phyloP scores from a whole-genome alignment of 2,113 vertebrate genomes.

The Melospiza georgiana region DNA sequence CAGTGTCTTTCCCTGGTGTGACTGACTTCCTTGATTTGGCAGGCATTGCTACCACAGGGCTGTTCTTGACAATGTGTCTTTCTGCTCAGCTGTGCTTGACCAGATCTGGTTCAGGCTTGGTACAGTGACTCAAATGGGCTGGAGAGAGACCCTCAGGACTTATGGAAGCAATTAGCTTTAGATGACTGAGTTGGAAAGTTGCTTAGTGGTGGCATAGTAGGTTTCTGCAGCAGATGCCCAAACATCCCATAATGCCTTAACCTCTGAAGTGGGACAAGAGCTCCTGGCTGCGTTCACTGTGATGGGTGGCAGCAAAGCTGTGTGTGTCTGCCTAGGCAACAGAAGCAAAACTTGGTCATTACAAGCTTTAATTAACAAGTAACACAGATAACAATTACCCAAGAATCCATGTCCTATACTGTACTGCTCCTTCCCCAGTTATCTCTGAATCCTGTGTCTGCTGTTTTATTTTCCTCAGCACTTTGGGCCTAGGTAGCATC shows the following conservation, averaged over 20 bases:
- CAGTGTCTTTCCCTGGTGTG: neutral
- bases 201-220: neutral
- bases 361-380: neutral
- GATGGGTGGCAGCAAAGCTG: neutral
- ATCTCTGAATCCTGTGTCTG: neutral
- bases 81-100: neutral
- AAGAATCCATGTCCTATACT: neutral
- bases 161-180: neutral
- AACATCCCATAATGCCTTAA: neutral
- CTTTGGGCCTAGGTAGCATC: neutral
- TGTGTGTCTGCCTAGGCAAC: neutral
- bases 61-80: neutral
- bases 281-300: neutral
- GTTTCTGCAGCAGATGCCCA: neutral
- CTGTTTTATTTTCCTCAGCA: neutral
- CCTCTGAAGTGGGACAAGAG: neutral
- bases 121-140: slow-evolving; percentile 18
- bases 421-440: neutral
- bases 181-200: neutral
- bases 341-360: neutral
- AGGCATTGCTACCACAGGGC: neutral
- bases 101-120: neutral
- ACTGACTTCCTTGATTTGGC: neutral
- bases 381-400: neutral
- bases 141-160: neutral